Evolutionary conservation across 64 coral and sea anemone genomes (phyloP), one percentile per base, ranked within the genome.

Genomic region (Stichodactyla helianthus): DNA sequence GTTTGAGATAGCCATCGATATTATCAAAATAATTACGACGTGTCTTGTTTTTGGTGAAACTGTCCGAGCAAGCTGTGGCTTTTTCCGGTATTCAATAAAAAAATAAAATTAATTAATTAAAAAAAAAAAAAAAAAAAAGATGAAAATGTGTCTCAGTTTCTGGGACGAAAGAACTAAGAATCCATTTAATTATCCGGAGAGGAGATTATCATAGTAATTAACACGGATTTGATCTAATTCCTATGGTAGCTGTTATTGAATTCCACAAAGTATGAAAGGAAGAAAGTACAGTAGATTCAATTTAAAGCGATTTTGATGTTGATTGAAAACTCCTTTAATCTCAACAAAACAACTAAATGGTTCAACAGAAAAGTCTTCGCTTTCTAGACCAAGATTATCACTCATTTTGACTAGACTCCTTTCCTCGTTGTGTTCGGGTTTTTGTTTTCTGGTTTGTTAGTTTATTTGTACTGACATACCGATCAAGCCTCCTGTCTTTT

Each of bases 91-190:
- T 26, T 74, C 62, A 74, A 71, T 26, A 8, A 20, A 20, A 11
- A n/a, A n/a, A n/a, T n/a, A n/a, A n/a, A n/a, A n/a, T n/a, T n/a
- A n/a, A n/a, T n/a, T n/a, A n/a, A n/a, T n/a, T 26, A 8, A 20
- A 20, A 11, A n/a, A n/a, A n/a, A n/a, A n/a, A n/a, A n/a, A n/a
- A 71, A 31, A 74, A 74, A 31, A 2, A 58, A 15, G 55, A 58
- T 15, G 9, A 58, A 23, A 10, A 10, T 13, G 25, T 27, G 2
- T 74, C 25, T 28, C 25, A 65, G 68, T 74, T 28, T 31, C 68
- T 74, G 68, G 68, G 68, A 31, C 12, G 68, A 74, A 13, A 74
- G 20, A 74, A 27, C 68, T 74, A 74, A 74, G 68, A 74, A 74
- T 74, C 26, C 68, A 12, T 25, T 31, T 74, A 74, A 74, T 74